Evolutionary conservation across 2,888 invertebrate species (phyloP), one percentile per base, ranked within the genome.

Genomic region (Clistopyga incitator): DNA sequence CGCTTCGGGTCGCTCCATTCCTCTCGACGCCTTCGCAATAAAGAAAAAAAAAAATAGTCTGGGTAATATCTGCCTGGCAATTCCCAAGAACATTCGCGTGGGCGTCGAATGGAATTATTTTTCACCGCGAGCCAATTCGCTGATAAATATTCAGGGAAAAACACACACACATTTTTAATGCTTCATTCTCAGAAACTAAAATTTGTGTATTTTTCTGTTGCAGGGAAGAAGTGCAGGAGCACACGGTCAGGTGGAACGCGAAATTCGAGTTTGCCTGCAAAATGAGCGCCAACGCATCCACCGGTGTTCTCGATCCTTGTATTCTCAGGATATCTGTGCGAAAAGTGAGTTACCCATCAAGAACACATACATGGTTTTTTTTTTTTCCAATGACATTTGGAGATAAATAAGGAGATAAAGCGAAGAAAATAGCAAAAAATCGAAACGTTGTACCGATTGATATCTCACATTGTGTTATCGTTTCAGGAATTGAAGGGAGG

Each of bases 251-350:
- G 94, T 99, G 99, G 99, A 96, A 97, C 93, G 97, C 97, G 84
- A 96, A 96, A 91, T 99, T 98, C 94, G 96, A 96, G 90, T 99
- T 99, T 94, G 96, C 96, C 86, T 99, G 98, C 95, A 98, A 99
- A 94, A 99, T 99, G 97, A 97, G 97, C 93, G 98, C 99, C 87
- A 98, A 98, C 94, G 98, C 98, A 61, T 97, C 97, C 90, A 99
- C 98, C 25, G 98, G 99, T 85, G 97, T 98, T 87, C 95, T 99
- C 87, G 99, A 99, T 94, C 97, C 97, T 75, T 98, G 99, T 94
- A 95, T 97, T 88, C 95, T 99, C 92, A 95, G 99, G 92, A 97
- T 99, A 92, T 99, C 99, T 86, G 97, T 99, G 90, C 95, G 99
- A 93, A 99, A 98, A 95, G 99, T 96, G 89, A 91, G 91, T 78